Evolutionary conservation across 2,113 vertebrate genomes (phyloP).

Genomic region (Microcebus murinus): DNA sequence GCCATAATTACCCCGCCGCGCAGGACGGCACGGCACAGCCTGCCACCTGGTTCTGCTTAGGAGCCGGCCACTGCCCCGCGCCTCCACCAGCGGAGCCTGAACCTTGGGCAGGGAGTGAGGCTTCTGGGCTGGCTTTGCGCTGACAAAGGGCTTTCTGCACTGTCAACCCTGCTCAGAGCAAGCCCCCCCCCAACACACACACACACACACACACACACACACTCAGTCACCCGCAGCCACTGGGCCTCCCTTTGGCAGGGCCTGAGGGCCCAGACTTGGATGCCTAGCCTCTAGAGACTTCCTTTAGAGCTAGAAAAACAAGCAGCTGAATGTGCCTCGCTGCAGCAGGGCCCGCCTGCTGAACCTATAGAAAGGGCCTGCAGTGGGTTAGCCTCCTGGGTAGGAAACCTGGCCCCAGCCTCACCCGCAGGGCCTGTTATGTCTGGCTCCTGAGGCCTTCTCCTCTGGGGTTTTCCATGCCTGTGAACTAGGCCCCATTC

Average conservation of each 20-base stretch:
- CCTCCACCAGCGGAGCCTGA: neutral
- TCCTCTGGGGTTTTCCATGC: constrained; percentile 76
- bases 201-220: neutral
- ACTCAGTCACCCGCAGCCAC: constrained; percentile 44
- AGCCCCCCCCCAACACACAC: neutral
- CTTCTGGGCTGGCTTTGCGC: constrained; percentile 48
- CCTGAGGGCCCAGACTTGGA: neutral
- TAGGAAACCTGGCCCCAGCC: constrained; percentile 73
- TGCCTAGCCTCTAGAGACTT: constrained; percentile 60
- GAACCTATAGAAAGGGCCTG: constrained; percentile 53
- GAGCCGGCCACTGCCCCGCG: neutral
- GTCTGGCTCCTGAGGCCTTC: constrained; percentile 67
- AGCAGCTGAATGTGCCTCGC: neutral
- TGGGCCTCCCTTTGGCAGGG: constrained; percentile 56
- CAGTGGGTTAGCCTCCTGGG: neutral
- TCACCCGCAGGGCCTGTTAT: constrained; percentile 68
- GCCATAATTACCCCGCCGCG: neutral
- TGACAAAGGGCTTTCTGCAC: constrained; percentile 66
- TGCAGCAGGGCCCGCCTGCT: neutral
- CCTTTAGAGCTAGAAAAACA: constrained; percentile 66
- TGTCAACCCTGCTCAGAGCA: neutral
- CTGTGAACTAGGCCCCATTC: constrained; percentile 71
- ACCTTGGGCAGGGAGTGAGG: constrained; percentile 7
- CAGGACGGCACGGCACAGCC: neutral
- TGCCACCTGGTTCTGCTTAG: constrained; percentile 67